phyloP scores from a whole-genome alignment of 2,888 invertebrate species.

The Apeira syringaria region DNA sequence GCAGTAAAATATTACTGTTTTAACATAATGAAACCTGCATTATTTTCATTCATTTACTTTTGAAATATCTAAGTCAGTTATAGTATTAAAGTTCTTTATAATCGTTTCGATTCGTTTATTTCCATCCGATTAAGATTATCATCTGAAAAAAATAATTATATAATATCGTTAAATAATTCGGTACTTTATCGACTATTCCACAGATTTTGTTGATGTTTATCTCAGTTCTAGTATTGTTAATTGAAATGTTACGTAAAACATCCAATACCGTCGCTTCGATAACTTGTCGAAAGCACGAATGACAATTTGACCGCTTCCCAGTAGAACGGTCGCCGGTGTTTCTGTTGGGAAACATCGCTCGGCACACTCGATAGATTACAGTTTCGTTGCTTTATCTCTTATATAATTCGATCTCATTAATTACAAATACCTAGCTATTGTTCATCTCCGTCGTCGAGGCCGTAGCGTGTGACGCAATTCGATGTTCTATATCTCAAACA shows the following conservation, averaged over 20 bases:
- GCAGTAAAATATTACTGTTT: neutral
- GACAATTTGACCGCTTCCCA: neutral
- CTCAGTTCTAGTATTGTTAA: conserved; percentile 28
- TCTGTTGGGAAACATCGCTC: neutral
- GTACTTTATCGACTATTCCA: conserved; percentile 45
- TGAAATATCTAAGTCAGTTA: neutral
- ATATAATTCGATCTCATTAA: neutral
- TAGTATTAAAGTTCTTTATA: neutral
- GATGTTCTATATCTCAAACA: conserved; percentile 21
- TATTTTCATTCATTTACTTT: conserved; percentile 1
- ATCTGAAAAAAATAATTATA: too few relatives aligned
- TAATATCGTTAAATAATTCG: too few relatives aligned
- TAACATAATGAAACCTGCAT: conserved; percentile 1
- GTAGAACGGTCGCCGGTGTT: conserved; percentile 5
- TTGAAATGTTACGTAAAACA: conserved; percentile 9
- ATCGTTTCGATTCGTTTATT: conserved; percentile 15
- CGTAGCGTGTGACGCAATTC: neutral
- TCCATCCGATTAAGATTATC: too few relatives aligned
- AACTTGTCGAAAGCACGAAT: neutral
- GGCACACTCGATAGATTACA: neutral
- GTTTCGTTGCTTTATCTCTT: neutral
- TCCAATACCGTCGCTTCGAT: neutral
- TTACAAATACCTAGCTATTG: neutral
- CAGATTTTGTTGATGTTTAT: conserved; percentile 39
- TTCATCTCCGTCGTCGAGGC: neutral